A percentile compares a stretch with the other conserved stretches of the same genome.
phyloP scores from a whole-genome alignment of 2,888 invertebrate genomes.

The Bembecia ichneumoniformis region DNA sequence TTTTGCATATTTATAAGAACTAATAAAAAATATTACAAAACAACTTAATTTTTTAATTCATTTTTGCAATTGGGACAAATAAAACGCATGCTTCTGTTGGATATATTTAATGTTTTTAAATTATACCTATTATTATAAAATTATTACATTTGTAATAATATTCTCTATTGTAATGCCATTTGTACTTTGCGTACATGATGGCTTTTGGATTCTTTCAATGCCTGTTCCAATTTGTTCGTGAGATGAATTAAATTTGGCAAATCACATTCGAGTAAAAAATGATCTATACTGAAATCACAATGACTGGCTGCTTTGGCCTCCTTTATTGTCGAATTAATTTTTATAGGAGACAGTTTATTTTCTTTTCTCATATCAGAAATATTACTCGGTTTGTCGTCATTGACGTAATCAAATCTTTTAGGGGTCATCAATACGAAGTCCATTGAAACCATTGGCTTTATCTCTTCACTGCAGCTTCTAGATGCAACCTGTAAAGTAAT shows the following conservation, averaged over 20 bases:
- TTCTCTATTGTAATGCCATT: conserved; percentile 45
- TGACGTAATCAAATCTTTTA: conserved; percentile 36
- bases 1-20: too few species aligned
- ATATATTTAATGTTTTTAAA: too few species aligned
- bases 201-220: conserved; percentile 70
- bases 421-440: conserved; percentile 48
- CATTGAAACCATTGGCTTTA: conserved; percentile 50
- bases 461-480: conserved; percentile 30
- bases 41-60: too few species aligned
- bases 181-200: conserved; percentile 71
- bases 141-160: neutral
- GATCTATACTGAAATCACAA: conserved; percentile 50
- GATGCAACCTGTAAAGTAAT: conserved; percentile 34
- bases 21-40: too few species aligned
- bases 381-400: neutral
- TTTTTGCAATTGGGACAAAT: too few species aligned
- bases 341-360: conserved; percentile 17
- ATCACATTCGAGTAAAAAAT: conserved; percentile 65
- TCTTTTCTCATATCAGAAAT: conserved; percentile 8
- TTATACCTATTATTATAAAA: neutral
- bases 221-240: conserved; percentile 67
- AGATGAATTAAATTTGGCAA: conserved; percentile 69
- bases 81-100: too few species aligned
- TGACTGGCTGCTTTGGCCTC: conserved; percentile 56
- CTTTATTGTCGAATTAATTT: conserved; percentile 37